These are phyloP conservation scores for Chelon auratus DNA, from an alignment of 2,797 vertebrate species.

Conservation along the genomic window DNA sequence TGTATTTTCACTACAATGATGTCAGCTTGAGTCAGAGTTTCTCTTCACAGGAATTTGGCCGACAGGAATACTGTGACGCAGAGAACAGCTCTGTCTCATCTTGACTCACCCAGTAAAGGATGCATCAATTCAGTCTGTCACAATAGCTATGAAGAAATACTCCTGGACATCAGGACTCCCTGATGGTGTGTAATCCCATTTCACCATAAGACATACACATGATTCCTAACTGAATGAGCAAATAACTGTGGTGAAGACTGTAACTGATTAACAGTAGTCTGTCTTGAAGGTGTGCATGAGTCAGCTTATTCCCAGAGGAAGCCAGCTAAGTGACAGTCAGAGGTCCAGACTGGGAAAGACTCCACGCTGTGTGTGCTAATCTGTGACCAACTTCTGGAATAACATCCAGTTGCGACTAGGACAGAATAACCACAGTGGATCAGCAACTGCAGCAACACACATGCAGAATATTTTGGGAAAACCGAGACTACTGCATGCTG, in stretches of 20 bases:
- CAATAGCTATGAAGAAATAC: slow-evolving; percentile 2
- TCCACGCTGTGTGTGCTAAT: neutral
- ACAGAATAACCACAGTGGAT: neutral
- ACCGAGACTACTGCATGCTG: neutral
- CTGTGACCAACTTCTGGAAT: neutral
- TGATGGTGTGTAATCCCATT: neutral
- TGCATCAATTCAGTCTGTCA: slow-evolving; percentile 4
- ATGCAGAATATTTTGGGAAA: neutral
- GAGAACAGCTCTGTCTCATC: neutral
- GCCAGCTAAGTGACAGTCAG: slow-evolving; percentile 7
- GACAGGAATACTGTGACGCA: neutral
- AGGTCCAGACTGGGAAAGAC: neutral
- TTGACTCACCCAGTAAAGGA: neutral
- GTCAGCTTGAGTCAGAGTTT: neutral
- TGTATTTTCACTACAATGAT: neutral
- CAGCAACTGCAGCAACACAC: neutral
- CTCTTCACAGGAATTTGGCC: neutral
- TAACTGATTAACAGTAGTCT: neutral
- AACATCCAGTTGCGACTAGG: neutral
- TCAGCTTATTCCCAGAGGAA: slow-evolving; percentile 37
- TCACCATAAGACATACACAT: neutral
- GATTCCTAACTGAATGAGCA: neutral
- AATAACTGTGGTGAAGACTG: neutral
- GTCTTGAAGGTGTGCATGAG: slow-evolving; percentile 38
- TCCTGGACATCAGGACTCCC: neutral